Conservation (phyloP, 2,888 invertebrate species). For the Argynnis bischoffii region DNA sequence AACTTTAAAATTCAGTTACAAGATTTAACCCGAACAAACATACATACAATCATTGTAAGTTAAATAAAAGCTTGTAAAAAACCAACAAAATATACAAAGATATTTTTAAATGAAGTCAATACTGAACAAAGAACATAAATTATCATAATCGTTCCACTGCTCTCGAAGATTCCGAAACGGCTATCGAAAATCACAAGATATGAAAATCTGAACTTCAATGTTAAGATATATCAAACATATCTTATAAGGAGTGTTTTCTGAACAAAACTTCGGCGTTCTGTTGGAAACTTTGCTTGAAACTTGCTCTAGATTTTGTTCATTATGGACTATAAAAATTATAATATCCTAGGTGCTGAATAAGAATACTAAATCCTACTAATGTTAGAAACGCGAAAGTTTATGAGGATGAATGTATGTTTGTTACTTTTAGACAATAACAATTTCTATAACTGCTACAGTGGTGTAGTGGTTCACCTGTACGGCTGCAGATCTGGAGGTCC, state of each 20-base stretch:
- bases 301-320: constrained; percentile 40
- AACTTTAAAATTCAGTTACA: no score
- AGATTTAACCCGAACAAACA: no score
- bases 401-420: no score
- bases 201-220: constrained; percentile 33
- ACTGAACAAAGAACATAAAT: constrained; percentile 17
- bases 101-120: constrained; percentile 6
- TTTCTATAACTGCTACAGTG: no score
- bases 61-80: neutral
- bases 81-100: constrained; percentile 1
- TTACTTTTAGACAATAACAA: no score
- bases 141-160: constrained; percentile 15
- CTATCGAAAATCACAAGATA: constrained; percentile 27
- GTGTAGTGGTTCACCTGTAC: no score
- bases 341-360: neutral
- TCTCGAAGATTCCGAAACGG: constrained; percentile 5
- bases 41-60: no score
- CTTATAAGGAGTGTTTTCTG: constrained; percentile 32
- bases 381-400: no score
- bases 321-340: constrained; percentile 4
- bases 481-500: no score
- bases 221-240: constrained; percentile 27
- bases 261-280: constrained; percentile 32
- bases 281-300: constrained; percentile 38
- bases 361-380: no score